Conservation (phyloP, 2,113 vertebrate genomes). For the Catharus minimus region DNA sequence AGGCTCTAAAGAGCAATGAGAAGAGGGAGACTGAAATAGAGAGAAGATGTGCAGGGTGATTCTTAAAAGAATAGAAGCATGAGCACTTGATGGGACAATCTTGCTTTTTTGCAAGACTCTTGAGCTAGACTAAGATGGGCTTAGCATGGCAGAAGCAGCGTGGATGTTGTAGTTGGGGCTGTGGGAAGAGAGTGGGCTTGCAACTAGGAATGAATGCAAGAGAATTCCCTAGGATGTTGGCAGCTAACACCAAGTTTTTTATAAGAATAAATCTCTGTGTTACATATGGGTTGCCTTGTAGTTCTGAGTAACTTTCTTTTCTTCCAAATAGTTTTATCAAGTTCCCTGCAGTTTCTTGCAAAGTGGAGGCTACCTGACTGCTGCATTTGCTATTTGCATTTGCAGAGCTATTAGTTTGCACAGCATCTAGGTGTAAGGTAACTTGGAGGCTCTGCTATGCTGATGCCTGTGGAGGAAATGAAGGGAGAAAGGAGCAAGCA, state of each 20-base stretch:
- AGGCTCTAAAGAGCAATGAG: background rate
- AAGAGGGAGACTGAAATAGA: background rate
- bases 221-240: background rate
- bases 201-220: background rate
- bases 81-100: background rate
- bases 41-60: background rate
- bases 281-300: background rate
- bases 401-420: background rate
- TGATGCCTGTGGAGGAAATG: background rate
- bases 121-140: background rate
- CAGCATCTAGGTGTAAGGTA: background rate
- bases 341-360: background rate
- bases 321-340: background rate
- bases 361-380: background rate
- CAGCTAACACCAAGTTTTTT: background rate
- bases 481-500: background rate
- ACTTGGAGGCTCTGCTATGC: background rate
- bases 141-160: background rate
- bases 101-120: background rate
- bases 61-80: background rate
- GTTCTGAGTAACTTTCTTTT: background rate
- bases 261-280: background rate
- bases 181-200: background rate
- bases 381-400: background rate
- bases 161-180: background rate